Evolutionary conservation across 2,888 invertebrate species (phyloP), one percentile per base, ranked within the genome.

Genomic region (Mechanitis messenoides): DNA sequence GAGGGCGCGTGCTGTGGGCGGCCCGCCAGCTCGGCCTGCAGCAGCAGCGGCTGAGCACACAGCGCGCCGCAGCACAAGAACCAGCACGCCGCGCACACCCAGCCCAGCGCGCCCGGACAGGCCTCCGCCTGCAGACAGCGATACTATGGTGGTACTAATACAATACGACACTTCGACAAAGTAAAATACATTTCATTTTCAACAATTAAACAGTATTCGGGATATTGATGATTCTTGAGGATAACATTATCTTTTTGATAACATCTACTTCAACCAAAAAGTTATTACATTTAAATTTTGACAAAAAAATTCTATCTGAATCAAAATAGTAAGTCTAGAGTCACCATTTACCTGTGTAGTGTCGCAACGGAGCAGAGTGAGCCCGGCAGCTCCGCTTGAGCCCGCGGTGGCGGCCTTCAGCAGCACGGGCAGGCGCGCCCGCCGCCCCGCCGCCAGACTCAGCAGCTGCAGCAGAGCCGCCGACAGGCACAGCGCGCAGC

Each of bases 51-150:
- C 76, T 93, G 93, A 50, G 94, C 94, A 64, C 94, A 91, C 67
- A 94, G 92, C 33, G 94, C 93, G 6, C 94, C 94, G 79, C 94
- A 91, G 0, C 92, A 93, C 12, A 93, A 84, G 85, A 76, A 94
- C 91, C 74, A 94, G 82, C 84, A 93, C 76, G 93, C 92, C 4
- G 93, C 90, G 92, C 95, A 95, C 56, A 94, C 92, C 74, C 94
- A 93, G 47, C 94, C 92, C 61, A 94, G 85, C 12, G 94, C 92
- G 2, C 92, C 89, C 0, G 82, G 80, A 33, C 87, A 87, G 1
- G 87, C 87, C 59, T 81, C 82, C 64, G 84, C 82, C 84, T 87
- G 64, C 0, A 33, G 50, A 31, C 3, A 56, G 28, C 2, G 2
- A 6, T 35, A 5, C 4, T 35, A 2, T 6, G 6, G 1, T 35